Evolutionary conservation across 2,797 vertebrate genomes (phyloP).

Genomic region (Salmo trutta): DNA sequence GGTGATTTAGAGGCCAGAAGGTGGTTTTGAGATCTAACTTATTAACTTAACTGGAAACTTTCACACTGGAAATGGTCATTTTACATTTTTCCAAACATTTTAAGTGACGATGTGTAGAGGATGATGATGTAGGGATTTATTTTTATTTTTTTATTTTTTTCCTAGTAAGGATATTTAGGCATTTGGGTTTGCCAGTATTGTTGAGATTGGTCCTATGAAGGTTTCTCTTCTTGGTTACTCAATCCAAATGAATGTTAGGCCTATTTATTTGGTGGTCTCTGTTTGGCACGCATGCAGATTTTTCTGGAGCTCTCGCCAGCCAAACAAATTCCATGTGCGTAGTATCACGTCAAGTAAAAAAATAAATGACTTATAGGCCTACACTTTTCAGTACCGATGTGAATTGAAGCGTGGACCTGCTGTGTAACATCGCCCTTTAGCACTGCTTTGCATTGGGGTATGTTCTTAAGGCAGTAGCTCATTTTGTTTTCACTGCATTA

Average conservation of each 20-base stretch:
- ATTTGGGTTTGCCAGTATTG: slow-evolving; percentile 19
- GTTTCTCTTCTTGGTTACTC: slow-evolving; percentile 39
- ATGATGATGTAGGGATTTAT: slow-evolving; percentile 11
- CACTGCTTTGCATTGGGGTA: slow-evolving; percentile 60
- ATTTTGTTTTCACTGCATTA: slow-evolving; percentile 54
- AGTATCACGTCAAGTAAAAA: neutral
- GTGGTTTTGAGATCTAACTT: neutral
- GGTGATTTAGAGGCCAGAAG: neutral
- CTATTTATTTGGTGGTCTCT: slow-evolving; percentile 53
- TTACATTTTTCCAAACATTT: neutral
- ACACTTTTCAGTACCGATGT: slow-evolving; percentile 9
- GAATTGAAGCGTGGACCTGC: slow-evolving; percentile 37
- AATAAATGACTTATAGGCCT: neutral
- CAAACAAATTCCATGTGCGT: slow-evolving; percentile 33
- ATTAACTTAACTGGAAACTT: neutral
- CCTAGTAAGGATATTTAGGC: neutral
- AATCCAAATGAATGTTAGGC: slow-evolving; percentile 29
- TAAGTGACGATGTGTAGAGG: neutral
- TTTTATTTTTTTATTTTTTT: neutral
- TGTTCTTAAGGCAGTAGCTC: slow-evolving; percentile 32
- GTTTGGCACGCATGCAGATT: slow-evolving; percentile 43
- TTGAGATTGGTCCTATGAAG: slow-evolving; percentile 11
- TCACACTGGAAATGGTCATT: neutral
- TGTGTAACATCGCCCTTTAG: neutral
- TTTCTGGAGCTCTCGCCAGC: slow-evolving; percentile 33